Conservation (phyloP, 2,888 invertebrate species). For the Dolomedes plantarius region DNA sequence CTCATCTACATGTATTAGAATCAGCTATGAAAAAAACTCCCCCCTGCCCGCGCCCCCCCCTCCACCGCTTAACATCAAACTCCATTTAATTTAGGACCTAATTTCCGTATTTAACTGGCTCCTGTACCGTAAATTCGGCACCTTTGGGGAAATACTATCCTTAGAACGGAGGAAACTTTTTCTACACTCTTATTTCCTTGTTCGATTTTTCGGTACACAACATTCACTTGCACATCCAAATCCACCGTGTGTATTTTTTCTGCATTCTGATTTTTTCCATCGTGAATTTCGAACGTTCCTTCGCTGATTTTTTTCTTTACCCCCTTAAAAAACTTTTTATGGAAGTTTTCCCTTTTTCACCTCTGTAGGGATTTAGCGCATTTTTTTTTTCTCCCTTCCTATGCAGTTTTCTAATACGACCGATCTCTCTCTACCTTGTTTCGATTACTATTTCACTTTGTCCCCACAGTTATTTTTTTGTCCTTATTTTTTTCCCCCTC, state of each 20-base stretch:
- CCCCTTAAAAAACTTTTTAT: conserved; percentile 7
- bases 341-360: conserved; percentile 23
- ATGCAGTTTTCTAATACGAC: conserved; percentile 55
- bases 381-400: conserved; percentile 24
- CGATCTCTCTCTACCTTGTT: conserved; percentile 69
- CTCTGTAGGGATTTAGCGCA: conserved; percentile 62
- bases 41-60: neutral
- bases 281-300: conserved; percentile 20
- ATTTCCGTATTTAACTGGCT: conserved; percentile 69
- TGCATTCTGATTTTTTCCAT: conserved; percentile 20
- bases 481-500: conserved; percentile 13
- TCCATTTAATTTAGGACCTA: conserved; percentile 67
- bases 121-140: conserved; percentile 36
- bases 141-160: conserved; percentile 47
- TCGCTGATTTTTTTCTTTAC: neutral
- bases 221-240: conserved; percentile 58
- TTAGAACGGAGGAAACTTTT: conserved; percentile 24
- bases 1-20: neutral
- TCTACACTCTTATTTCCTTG: conserved; percentile 33
- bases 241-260: conserved; percentile 40
- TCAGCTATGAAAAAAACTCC: conserved; percentile 1
- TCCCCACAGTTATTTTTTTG: conserved; percentile 35
- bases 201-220: conserved; percentile 64
- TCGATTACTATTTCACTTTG: conserved; percentile 70
- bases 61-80: conserved; percentile 55